A percentile compares a stretch with the other conserved stretches of the same genome.
Conservation (phyloP, 2,888 invertebrate genomes). For the Micropterix aruncella region DNA sequence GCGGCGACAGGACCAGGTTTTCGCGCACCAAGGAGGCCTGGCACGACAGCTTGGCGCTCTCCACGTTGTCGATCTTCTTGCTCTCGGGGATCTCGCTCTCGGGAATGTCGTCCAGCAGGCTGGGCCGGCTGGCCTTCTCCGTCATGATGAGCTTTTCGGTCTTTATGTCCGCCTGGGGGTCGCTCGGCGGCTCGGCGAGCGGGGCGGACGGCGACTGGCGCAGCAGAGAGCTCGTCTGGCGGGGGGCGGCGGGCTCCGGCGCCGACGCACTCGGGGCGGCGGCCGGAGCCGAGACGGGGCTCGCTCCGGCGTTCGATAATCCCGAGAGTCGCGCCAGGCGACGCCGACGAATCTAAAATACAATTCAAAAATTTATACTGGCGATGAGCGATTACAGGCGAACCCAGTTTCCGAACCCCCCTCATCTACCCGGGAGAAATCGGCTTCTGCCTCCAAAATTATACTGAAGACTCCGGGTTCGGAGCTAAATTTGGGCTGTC, state of each 20-base stretch:
- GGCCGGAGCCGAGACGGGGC: slow-evolving; percentile 32
- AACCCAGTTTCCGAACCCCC: too few species aligned
- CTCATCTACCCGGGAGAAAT: too few species aligned
- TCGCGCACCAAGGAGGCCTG: slow-evolving; percentile 6
- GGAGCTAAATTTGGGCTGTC: too few species aligned
- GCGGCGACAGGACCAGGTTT: slow-evolving; percentile 17
- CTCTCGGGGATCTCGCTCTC: slow-evolving; percentile 37
- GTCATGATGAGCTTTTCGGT: slow-evolving; percentile 32
- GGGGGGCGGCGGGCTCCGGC: slow-evolving; percentile 18
- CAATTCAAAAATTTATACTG: too few species aligned
- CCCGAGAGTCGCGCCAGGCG: slow-evolving; percentile 60
- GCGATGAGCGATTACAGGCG: too few species aligned
- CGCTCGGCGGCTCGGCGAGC: slow-evolving; percentile 19
- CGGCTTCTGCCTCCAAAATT: too few species aligned
- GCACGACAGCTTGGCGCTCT: slow-evolving; percentile 30
- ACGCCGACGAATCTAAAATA: slow-evolving; percentile 57
- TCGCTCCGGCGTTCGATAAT: slow-evolving; percentile 36
- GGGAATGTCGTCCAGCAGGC: slow-evolving; percentile 34
- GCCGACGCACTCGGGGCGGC: slow-evolving; percentile 26
- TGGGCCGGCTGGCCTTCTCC: slow-evolving; percentile 30
- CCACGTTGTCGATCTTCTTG: slow-evolving; percentile 35
- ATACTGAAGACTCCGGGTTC: too few species aligned
- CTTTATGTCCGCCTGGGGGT: slow-evolving; percentile 8
- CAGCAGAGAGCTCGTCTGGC: slow-evolving; percentile 15
- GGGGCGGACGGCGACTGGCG: slow-evolving; percentile 16